Evolutionary conservation across 2,888 invertebrate genomes (phyloP).

Genomic region (Troides aeacus): DNA sequence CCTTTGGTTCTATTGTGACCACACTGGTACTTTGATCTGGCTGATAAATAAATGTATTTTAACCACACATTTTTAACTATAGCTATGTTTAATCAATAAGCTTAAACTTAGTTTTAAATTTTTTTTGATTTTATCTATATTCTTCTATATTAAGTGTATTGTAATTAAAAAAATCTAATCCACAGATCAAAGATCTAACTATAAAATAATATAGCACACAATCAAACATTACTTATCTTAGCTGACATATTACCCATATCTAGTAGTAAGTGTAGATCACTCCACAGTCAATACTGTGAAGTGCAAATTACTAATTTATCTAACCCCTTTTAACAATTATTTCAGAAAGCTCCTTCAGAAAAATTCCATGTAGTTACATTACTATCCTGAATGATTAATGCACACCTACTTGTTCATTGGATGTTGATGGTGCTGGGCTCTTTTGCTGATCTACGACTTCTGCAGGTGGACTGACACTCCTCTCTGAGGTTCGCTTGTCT

Average conservation of each 20-base stretch:
- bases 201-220: too few relatives aligned
- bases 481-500: slow-evolving; percentile 54
- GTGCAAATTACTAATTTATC: neutral
- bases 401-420: slow-evolving; percentile 52
- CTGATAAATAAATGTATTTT: slow-evolving; percentile 1
- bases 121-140: too few relatives aligned
- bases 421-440: slow-evolving; percentile 66
- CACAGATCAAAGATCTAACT: too few relatives aligned
- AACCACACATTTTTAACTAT: too few relatives aligned
- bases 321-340: neutral
- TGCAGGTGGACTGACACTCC: slow-evolving; percentile 52
- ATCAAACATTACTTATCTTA: too few relatives aligned
- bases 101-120: neutral
- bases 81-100: neutral
- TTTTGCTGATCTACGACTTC: slow-evolving; percentile 53
- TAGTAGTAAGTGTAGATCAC: too few relatives aligned
- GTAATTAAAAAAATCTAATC: too few relatives aligned
- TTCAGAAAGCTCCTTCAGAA: neutral
- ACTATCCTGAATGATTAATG: neutral
- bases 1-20: slow-evolving; percentile 41
- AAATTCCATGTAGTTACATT: too few relatives aligned
- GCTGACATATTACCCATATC: too few relatives aligned
- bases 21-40: slow-evolving; percentile 8
- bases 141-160: too few relatives aligned
- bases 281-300: too few relatives aligned